Evolutionary conservation across 2,888 invertebrate species (phyloP).

Genomic region (Heliconius aoede): DNA sequence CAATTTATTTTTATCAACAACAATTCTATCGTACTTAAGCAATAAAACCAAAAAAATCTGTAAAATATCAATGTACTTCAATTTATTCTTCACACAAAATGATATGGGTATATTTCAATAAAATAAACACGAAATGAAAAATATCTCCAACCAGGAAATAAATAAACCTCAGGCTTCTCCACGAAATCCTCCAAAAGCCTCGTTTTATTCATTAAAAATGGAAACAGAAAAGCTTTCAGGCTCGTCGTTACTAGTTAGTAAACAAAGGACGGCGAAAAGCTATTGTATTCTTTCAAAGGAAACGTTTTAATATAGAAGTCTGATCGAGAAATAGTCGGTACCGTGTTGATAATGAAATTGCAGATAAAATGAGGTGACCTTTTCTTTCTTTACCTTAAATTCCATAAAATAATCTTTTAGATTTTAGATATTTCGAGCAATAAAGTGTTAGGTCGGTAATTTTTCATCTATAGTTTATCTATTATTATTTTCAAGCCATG

Average conservation of each 20-base stretch:
- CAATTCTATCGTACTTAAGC: too few relatives aligned
- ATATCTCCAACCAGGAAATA: background rate
- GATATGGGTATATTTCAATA: background rate
- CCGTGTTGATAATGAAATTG: background rate
- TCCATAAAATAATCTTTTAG: too few relatives aligned
- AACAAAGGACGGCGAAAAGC: constrained; percentile 9
- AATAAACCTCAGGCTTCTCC: constrained; percentile 1
- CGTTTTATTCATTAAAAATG: constrained; percentile 21
- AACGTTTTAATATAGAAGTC: background rate
- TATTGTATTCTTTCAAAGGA: background rate
- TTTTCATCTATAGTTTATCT: too few relatives aligned
- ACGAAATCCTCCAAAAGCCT: constrained; percentile 28
- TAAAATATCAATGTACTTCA: too few relatives aligned
- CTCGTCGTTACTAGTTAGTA: constrained; percentile 1
- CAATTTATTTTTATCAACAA: too few relatives aligned
- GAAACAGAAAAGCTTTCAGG: constrained; percentile 16
- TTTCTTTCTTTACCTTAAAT: background rate
- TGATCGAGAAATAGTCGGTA: background rate
- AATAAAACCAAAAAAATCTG: too few relatives aligned
- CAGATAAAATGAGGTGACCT: background rate
- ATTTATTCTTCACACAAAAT: too few relatives aligned
- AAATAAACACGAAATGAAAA: background rate
- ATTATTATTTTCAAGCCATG: too few relatives aligned
- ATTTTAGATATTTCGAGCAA: too few relatives aligned
- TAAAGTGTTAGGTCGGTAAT: too few relatives aligned